Conservation (phyloP, 2,113 vertebrate species). For the Brienomyrus longianalis region DNA sequence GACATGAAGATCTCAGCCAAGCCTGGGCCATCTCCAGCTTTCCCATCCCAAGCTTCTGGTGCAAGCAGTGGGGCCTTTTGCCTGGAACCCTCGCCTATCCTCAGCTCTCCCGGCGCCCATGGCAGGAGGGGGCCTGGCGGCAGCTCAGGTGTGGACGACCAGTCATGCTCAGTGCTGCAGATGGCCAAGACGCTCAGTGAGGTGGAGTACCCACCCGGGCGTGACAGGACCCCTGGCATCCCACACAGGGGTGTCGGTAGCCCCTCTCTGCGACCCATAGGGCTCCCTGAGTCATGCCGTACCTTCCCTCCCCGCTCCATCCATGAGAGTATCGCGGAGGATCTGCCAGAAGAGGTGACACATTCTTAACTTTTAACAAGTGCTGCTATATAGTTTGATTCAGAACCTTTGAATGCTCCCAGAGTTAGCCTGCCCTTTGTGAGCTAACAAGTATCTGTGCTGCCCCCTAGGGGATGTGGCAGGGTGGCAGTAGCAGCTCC, state of each 20-base stretch:
- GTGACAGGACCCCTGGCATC: conserved; percentile 51
- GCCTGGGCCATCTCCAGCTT: conserved; percentile 19
- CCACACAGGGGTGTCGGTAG: conserved; percentile 43
- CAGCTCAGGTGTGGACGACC: conserved; percentile 64
- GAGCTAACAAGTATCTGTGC: neutral
- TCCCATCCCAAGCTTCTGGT: conserved; percentile 25
- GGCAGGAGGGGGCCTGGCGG: conserved; percentile 37
- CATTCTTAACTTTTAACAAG: neutral
- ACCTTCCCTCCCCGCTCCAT: conserved; percentile 79
- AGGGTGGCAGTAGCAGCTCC: conserved; percentile 63
- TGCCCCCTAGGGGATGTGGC: conserved; percentile 51
- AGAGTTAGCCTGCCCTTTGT: neutral
- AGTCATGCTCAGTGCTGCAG: conserved; percentile 91
- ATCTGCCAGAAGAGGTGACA: conserved; percentile 81
- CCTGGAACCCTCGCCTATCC: conserved; percentile 40
- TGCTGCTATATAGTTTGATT: neutral
- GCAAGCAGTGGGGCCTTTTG: conserved; percentile 51
- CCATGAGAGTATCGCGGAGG: conserved; percentile 85
- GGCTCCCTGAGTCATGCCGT: conserved; percentile 62
- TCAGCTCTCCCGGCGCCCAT: conserved; percentile 19
- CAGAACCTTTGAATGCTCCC: neutral
- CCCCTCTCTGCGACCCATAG: conserved; percentile 44
- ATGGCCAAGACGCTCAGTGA: conserved; percentile 92
- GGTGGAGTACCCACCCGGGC: conserved; percentile 69
- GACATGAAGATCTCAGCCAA: conserved; percentile 54